A percentile compares a stretch with the other conserved stretches of the same genome.
phyloP scores from a whole-genome alignment of 1,140 invertebrate species.

The Drosophila azteca region DNA sequence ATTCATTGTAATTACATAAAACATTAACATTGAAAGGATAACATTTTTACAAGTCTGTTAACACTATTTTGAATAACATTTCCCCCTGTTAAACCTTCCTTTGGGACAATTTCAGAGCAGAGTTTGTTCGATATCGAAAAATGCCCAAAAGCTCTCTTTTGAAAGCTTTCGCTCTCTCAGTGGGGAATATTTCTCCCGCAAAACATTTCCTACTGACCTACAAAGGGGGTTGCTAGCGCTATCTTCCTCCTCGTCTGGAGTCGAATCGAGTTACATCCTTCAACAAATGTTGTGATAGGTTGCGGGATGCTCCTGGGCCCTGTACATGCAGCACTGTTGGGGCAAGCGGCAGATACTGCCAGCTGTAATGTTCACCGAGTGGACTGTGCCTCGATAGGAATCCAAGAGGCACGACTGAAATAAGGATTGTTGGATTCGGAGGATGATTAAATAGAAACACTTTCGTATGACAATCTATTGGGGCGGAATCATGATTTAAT shows the following conservation, averaged over 20 bases:
- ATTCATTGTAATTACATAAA: no score
- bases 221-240: slow-evolving; percentile 35
- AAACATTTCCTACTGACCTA: slow-evolving; percentile 69
- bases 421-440: no score
- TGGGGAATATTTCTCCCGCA: slow-evolving; percentile 1
- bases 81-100: slow-evolving; percentile 7
- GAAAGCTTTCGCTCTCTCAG: not conserved
- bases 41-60: no score
- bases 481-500: no score
- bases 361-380: slow-evolving; percentile 3
- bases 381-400: slow-evolving; percentile 2
- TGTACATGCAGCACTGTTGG: slow-evolving; percentile 22
- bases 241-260: slow-evolving; percentile 9
- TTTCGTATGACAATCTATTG: no score
- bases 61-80: slow-evolving; percentile 27
- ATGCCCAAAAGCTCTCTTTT: slow-evolving; percentile 21
- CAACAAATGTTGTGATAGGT: slow-evolving; percentile 77
- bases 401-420: no score
- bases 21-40: no score
- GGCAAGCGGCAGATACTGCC: slow-evolving; percentile 22
- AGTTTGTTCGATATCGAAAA: slow-evolving; percentile 53
- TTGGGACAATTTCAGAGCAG: slow-evolving; percentile 54
- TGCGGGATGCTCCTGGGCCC: slow-evolving; percentile 40
- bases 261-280: slow-evolving; percentile 57
- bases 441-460: no score